Conservation (phyloP, 2,113 vertebrate genomes). For the Strix aluco region DNA sequence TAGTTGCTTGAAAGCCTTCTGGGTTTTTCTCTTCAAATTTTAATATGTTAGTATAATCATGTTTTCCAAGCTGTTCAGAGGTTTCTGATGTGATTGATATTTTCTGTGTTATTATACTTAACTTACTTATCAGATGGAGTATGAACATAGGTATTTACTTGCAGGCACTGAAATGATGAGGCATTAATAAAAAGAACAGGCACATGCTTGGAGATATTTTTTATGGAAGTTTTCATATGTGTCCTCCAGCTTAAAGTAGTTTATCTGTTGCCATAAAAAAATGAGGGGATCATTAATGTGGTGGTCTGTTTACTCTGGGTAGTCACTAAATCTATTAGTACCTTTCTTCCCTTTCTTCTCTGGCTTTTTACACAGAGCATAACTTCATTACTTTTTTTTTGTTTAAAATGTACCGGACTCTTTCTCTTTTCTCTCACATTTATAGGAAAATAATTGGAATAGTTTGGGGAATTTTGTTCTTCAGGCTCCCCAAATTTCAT, state of each 20-base stretch:
- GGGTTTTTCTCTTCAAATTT: not conserved
- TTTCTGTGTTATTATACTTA: not conserved
- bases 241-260: not conserved
- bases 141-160: not conserved
- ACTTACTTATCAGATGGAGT: not conserved
- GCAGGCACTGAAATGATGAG: not conserved
- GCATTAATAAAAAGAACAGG: not conserved
- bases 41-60: not conserved
- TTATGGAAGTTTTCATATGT: not conserved
- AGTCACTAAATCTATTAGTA: not conserved
- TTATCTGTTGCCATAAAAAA: not conserved
- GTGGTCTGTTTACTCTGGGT: not conserved
- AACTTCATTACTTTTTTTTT: not conserved
- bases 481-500: not conserved
- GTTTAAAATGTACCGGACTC: not conserved
- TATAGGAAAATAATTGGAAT: not conserved
- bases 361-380: not conserved
- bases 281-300: not conserved
- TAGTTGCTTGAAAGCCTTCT: not conserved
- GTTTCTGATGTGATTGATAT: not conserved
- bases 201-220: not conserved
- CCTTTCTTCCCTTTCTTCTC: not conserved
- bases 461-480: not conserved
- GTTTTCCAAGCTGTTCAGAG: slow-evolving; percentile 6
- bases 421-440: not conserved